Base-by-base conservation (phyloP, 2,113 vertebrate genomes). In the Corydoras maculifer region DNA sequence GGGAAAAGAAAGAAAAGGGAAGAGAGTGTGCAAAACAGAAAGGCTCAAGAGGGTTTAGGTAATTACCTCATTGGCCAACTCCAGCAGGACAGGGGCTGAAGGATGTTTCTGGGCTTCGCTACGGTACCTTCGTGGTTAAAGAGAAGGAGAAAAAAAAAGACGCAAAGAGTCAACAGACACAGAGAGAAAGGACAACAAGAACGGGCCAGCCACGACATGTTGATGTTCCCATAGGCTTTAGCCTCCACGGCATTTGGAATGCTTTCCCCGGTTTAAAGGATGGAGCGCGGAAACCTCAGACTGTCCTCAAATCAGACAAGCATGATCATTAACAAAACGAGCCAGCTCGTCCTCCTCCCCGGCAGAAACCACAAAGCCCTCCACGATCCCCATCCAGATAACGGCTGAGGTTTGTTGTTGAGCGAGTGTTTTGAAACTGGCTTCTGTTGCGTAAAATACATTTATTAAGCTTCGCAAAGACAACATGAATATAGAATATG, bases 21-120 rank as follows among this genome's bases (percentile, higher is more conserved):
- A 4, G 32, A 51, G 51, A 54, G 15, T 12, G 64, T 68, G 66
- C 70, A 77, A 83, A 66, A 80, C 75, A 10, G 18, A 65, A 82
- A 60, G 67, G 75, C 69, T 68, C 31, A 61, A 68, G 75, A 69
- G 58, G 30, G 70, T 70, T 64, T 69, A 68, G 50, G 55, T 69
- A 74, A 88, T 93, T 96, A 99, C 97, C 95, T 98, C 92, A 91
- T 94, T 95, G 88, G 97, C 94, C 84, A 99, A 83, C 75, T 94
- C 90, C 85, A 98, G 88, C 79, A 99, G 88, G 77, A 97, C 89
- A 8, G 95, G 93, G 82, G 89, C 91, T 78, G 89, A 77, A 84
- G 92, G 89, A 85, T 90, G 89, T 81, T 86, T 87, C 82, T 82
- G 84, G 81, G 94, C 89, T 75, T 90, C 89, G 80, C 80, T 88